Base-by-base conservation (phyloP, 2,113 vertebrate species). In the Riparia riparia region DNA sequence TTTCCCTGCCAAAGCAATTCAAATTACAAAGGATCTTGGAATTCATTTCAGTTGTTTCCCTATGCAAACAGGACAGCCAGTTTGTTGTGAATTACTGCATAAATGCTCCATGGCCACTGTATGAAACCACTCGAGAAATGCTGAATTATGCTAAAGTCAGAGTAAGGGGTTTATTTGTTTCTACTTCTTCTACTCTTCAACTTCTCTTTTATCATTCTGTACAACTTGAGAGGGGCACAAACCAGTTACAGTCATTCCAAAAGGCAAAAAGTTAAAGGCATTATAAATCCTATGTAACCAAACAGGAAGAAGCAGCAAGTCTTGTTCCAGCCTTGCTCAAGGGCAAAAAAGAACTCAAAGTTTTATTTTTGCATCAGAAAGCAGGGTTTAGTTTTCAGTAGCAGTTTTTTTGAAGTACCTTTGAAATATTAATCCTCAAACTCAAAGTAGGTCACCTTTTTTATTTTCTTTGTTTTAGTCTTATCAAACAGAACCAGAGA, bases 61-160 rank as follows among this genome's bases (percentile, higher is more conserved):
- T 50, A 13, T 47, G 90, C 70, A 74, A 79, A 89, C 94, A 99
- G 99, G 99, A 99, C 45, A 98, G 98, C 94, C 98, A 98, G 17
- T 99, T 99, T 96, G 99, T 99, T 93, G 98, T 99, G 86, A 98
- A 99, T 92, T 99, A 99, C 91, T 99, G 99, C 95, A 97, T 99
- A 19, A 98, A 98, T 63, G 98, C 98, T 54, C 99, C 99, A 0
- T 99, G 99, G 99, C 98, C 99, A 0, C 98, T 99, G 8, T 99
- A 99, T 56, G 98, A 99, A 95, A 99, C 98, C 1, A 98, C 99
- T 11, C 98, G 99, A 82, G 99, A 99, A 95, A 99, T 99, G 99
- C 58, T 99, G 28, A 98, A 96, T 94, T 98, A 99, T 2, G 98
- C 98, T 24, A 98, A 98, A 96, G 88, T 50, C 90, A 98, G 97